Conservation (phyloP, 2,113 vertebrate species). For the Puntigrus tetrazona region DNA sequence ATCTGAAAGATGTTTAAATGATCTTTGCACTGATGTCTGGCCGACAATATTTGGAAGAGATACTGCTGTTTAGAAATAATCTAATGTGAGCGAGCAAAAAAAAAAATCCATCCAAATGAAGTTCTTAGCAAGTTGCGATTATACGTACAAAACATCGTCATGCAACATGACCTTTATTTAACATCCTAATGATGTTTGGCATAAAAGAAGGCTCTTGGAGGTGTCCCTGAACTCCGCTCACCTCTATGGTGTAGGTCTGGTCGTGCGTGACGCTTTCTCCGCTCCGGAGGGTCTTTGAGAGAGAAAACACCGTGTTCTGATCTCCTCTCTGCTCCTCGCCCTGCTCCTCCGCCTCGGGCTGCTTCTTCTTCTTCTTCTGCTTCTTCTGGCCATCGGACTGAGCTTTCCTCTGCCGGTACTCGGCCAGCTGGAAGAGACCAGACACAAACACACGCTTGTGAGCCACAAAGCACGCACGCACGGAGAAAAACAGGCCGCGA, state of each 20-base stretch:
- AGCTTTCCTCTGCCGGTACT: slow-evolving; percentile 91
- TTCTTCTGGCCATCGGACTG: slow-evolving; percentile 88
- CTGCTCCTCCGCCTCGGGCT: slow-evolving; percentile 66
- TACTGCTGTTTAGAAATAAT: no score
- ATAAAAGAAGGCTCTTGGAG: no score
- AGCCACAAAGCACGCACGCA: neutral
- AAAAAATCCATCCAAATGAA: no score
- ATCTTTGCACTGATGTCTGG: no score
- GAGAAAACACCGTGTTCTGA: slow-evolving; percentile 75
- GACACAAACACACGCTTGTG: neutral
- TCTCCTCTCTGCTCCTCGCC: slow-evolving; percentile 62
- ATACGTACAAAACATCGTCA: no score
- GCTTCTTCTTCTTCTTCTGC: slow-evolving; percentile 87
- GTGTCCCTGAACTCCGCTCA: slow-evolving; percentile 71
- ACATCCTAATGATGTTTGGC: no score
- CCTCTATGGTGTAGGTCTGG: slow-evolving; percentile 85
- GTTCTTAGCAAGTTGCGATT: no score
- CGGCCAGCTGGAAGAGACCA: slow-evolving; percentile 80
- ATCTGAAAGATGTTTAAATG: no score
- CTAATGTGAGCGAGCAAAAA: no score
- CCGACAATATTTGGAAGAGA: no score
- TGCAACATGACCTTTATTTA: no score
- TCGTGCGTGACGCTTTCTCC: slow-evolving; percentile 81
- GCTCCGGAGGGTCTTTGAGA: slow-evolving; percentile 76
- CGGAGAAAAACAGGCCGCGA: neutral